Percentiles rank a stretch among this genome's conserved stretches.
These are phyloP conservation scores for Psittacula derbiana DNA, from an alignment of 2,797 vertebrate genomes.

Conservation along the genomic window DNA sequence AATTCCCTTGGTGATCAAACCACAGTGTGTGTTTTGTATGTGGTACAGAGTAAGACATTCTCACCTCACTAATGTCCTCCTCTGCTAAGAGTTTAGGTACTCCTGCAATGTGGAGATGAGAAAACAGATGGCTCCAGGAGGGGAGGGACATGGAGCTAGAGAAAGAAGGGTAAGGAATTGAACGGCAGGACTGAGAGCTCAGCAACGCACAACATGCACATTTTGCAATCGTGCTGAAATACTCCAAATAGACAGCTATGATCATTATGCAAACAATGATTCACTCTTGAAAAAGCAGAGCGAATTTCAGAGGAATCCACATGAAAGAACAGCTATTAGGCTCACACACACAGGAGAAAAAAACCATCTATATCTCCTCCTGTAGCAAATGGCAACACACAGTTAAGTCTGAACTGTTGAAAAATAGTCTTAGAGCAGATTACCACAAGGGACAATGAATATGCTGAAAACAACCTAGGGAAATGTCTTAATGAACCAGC, in stretches of 20 bases:
- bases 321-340: slow-evolving; percentile 22
- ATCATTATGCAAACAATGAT: background rate
- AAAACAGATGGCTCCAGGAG: background rate
- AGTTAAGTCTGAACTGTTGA: background rate
- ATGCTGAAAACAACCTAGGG: background rate
- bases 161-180: background rate
- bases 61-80: background rate
- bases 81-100: background rate
- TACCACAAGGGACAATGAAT: background rate
- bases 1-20: background rate
- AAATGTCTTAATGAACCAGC: background rate
- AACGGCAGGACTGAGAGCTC: background rate
- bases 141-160: background rate
- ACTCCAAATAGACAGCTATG: background rate
- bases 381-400: background rate
- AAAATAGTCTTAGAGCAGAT: slow-evolving; percentile 1
- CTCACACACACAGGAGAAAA: background rate
- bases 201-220: background rate
- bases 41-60: background rate
- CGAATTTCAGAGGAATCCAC: background rate
- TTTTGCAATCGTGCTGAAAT: background rate
- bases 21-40: background rate
- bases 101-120: background rate
- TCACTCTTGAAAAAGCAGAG: slow-evolving; percentile 26
- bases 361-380: background rate